Evolutionary conservation across 1,140 invertebrate species (phyloP), one percentile per base, ranked within the genome.

Genomic region (Drosophila obscura): DNA sequence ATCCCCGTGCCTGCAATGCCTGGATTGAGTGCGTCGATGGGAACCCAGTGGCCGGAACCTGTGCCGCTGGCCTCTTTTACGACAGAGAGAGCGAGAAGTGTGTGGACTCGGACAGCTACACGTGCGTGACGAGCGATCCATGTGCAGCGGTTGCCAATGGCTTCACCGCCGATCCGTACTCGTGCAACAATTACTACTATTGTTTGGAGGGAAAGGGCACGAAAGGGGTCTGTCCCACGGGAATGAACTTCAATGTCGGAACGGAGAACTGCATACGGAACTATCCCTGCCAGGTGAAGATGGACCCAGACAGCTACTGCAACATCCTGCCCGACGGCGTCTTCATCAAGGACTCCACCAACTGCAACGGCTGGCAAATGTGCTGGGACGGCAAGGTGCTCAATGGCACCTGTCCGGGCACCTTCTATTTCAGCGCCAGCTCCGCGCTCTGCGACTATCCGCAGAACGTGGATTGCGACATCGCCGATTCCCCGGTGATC

Each of bases 271-370:
- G 90, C 15, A 83, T 91, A 11, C 59, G 85, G 0, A 75, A 76
- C 13, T 90, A 76, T 53, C 66, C 75, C 0, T 91, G 90, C 15
- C 6, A 16, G 0, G 5, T 41, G 11, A 85, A 76, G 11, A 73
- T 78, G 56, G 41, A 78, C 44, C 90, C 87, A 9, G 83, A 91
- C 19, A 82, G 67, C 48, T 73, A 56, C 8, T 91, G 90, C 56
- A 90, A 91, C 48, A 89, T 91, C n/a, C 35, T 91, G 19, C 73
- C 90, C 0, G 90, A 91, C 19, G 90, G 90, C 1, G 83, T 90
- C 0, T 90, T 90, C 15, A 69, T 89, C 6, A 89, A 90, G 57
- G 65, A 82, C 43, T 4, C 64, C 0, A 52, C 15, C 2, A 80
- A 45, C 24, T 91, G 90, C 56, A 79, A 67, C 35, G 83, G 73